Conservation (phyloP, 2,797 vertebrate species). For the Enteromius trimaculatus region DNA sequence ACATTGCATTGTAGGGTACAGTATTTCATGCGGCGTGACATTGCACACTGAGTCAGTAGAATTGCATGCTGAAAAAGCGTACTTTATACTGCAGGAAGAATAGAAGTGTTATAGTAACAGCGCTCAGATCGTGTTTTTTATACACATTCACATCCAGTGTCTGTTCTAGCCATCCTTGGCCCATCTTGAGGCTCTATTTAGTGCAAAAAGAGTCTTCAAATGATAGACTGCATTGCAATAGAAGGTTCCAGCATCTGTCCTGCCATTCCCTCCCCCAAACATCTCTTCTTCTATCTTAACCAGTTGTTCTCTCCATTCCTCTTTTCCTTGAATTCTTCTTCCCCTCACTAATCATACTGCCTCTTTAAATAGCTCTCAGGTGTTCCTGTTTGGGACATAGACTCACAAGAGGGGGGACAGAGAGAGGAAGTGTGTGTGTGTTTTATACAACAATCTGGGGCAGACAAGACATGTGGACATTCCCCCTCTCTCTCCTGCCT, state of each 20-base stretch:
- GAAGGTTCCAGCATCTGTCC: conserved; percentile 43
- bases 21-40: background rate
- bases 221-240: conserved; percentile 28
- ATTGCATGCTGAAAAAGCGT: background rate
- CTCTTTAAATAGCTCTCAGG: conserved; percentile 71
- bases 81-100: background rate
- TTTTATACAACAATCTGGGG: conserved; percentile 50
- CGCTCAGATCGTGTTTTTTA: background rate
- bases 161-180: background rate
- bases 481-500: conserved; percentile 14
- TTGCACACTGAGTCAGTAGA: background rate
- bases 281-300: conserved; percentile 43
- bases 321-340: conserved; percentile 19
- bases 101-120: background rate
- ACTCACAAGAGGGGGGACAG: conserved; percentile 39
- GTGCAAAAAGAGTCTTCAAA: background rate
- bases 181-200: background rate
- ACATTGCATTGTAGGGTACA: background rate
- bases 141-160: background rate
- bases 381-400: conserved; percentile 56
- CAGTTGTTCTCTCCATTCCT: conserved; percentile 37
- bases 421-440: conserved; percentile 45
- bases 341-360: conserved; percentile 51
- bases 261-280: conserved; percentile 24
- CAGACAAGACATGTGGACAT: conserved; percentile 43